Base-by-base conservation (phyloP, 1,140 invertebrate genomes). In the Rhizoglyphus robini region DNA sequence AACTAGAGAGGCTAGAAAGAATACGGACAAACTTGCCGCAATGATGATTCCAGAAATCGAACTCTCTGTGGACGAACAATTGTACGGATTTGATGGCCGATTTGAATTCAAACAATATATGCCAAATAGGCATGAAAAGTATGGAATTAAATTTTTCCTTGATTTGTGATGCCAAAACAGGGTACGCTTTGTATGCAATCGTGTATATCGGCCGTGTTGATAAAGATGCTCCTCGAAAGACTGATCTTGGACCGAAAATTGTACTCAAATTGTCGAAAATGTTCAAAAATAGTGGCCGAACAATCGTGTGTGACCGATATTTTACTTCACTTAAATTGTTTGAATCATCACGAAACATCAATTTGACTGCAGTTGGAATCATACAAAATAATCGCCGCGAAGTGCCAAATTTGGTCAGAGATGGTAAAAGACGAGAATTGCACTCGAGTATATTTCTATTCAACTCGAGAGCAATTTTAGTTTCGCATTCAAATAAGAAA, bases 81-180 rank as follows among this genome's bases (percentile, higher is more conserved):
- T 72, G 46, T 47, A 61, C 41, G 66, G 65, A n/a, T 71, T 70
- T 34, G 47, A 68, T 25, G 71, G 68, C 18, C 25, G 67, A 61
- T 69, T 63, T 65, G 41, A 23, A 13, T 70, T 72, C 65, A 23
- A 62, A 1, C 66, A 68, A 63, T 71, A 69, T 60, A 67, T 72
- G 18, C 65, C 68, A 3, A 66, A 38, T 18, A 71, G 70, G 64
- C 67, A 67, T 8, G 64, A 49, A n/a, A 71, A 71, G 64, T 71
- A 72, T 67, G 68, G 71, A 0, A 67, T 71, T 4, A 72, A 71
- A 65, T 66, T 69, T 15, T 71, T 66, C n/a, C 54, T 31, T 67
- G 34, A 5, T 70, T 20, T 54, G 47, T 41, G 70, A 71, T 61
- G 41, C 65, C 4, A 54, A 46, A 23, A 69, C 66, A 25, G 65